Conservation (phyloP, 2,797 vertebrate genomes). For the Pteronotus mesoamericanus region DNA sequence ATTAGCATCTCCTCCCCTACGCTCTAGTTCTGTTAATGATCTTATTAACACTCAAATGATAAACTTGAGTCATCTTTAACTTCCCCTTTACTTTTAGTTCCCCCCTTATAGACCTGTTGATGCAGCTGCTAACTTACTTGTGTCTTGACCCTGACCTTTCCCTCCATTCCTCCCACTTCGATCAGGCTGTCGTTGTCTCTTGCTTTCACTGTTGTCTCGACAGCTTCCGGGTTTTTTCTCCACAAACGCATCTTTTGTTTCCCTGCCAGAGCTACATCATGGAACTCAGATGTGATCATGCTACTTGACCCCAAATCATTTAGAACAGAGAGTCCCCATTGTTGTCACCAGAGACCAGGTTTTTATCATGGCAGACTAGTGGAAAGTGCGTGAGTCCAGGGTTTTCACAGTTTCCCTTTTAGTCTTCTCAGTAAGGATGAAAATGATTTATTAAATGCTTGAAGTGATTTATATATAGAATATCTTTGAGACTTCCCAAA, state of each 20-base stretch:
- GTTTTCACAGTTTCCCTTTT: background rate
- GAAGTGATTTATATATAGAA: background rate
- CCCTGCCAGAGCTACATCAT: background rate
- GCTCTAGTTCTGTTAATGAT: background rate
- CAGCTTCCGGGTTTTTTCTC: background rate
- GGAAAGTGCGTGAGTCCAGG: background rate
- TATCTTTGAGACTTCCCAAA: constrained; percentile 5
- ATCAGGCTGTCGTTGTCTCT: background rate
- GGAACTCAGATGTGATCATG: background rate
- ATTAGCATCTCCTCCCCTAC: background rate
- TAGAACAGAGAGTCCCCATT: background rate
- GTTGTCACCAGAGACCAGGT: background rate
- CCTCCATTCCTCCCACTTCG: background rate
- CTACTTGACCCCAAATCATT: background rate
- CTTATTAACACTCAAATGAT: background rate
- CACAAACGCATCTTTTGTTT: background rate
- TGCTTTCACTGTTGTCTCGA: background rate
- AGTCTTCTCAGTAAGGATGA: background rate
- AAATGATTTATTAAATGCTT: background rate
- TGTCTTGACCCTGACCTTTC: background rate
- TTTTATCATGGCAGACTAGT: background rate
- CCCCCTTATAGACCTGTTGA: background rate
- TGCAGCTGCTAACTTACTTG: background rate
- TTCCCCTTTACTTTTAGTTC: background rate
- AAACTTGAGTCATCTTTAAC: constrained; percentile 30